Evolutionary conservation across 2,888 invertebrate genomes (phyloP), one percentile per base, ranked within the genome.

Genomic region (Bellardia pandia): DNA sequence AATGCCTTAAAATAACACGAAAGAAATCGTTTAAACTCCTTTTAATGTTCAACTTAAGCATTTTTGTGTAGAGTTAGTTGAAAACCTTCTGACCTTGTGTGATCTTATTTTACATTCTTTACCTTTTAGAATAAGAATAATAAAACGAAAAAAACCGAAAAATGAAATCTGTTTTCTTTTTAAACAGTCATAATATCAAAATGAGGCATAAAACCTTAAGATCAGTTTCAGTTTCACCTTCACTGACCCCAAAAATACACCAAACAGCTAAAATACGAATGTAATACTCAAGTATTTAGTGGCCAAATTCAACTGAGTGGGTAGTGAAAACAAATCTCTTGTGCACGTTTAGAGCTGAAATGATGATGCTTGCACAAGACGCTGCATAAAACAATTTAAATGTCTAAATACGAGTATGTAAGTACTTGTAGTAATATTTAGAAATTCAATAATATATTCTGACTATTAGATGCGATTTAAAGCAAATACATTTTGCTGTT

Each of bases 171-270:
- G 8, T 56, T 72, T 9, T 23, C n/a, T 11, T 7, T 14, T 66
- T 37, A 48, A 75, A 48, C 3, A 48, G 60, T 23, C 45, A 48
- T 71, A 33, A 30, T 45, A 72, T 11, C 48, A 56, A 66, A 40
- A 56, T n/a, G 58, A 82, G 83, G 60, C 80, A 86, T 82, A 85
- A 86, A 69, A 80, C 71, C 80, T 86, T 79, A 53, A 86, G 78
- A 86, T 76, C 85, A 85, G 85, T 82, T 88, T 89, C 89, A 88
- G 85, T 82, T 88, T 89, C 89, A 88, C 89, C 88, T 89, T 88
- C 86, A 81, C 71, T 88, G 81, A 86, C 83, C 76, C 80, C 60
- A 60, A 64, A 76, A 83, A 13, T 40, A 76, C 74, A 72, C 3
- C 37, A 53, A 40, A 40, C 42, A 8, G 6, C 6, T 7, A n/a